These are phyloP conservation scores for Eupithecia abbreviata DNA, from an alignment of 2,888 invertebrate genomes.

Conservation along the genomic window DNA sequence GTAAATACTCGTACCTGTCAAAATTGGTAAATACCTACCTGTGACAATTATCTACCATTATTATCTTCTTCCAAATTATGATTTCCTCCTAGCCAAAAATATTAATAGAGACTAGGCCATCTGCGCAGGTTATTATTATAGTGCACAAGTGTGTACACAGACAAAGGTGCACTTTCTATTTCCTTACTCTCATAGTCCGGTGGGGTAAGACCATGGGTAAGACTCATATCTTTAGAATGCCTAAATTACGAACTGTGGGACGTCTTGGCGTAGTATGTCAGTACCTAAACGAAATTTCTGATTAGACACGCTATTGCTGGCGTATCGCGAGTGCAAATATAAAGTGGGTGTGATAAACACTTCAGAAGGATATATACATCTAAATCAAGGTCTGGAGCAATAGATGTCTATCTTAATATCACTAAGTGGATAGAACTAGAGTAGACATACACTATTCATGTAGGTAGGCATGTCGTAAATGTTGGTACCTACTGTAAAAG, in stretches of 20 bases:
- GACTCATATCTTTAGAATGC: not conserved
- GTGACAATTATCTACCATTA: too few species aligned
- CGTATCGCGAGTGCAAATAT: conserved; percentile 32
- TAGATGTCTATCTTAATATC: conserved; percentile 67
- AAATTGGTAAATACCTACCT: too few species aligned
- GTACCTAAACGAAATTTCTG: not conserved
- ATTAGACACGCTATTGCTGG: not conserved
- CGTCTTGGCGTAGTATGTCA: not conserved
- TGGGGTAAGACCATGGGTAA: not conserved
- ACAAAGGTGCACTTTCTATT: not conserved
- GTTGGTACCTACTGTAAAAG: not conserved
- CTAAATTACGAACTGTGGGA: conserved; percentile 1
- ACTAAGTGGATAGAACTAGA: conserved; percentile 26
- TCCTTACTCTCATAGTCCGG: not conserved
- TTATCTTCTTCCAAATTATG: not conserved
- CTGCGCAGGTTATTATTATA: not conserved
- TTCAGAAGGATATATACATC: conserved; percentile 64
- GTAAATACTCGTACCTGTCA: too few species aligned
- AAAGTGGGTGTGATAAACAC: conserved; percentile 56
- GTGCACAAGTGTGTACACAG: not conserved
- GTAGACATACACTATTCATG: conserved; percentile 3
- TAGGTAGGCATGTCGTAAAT: not conserved
- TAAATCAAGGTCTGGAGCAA: conserved; percentile 64
- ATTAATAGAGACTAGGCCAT: not conserved
- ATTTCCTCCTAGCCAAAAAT: not conserved